Percentiles rank a stretch among this genome's conserved stretches.
Conservation (phyloP, 2,888 invertebrate species). For the Leucophora obtusa region DNA sequence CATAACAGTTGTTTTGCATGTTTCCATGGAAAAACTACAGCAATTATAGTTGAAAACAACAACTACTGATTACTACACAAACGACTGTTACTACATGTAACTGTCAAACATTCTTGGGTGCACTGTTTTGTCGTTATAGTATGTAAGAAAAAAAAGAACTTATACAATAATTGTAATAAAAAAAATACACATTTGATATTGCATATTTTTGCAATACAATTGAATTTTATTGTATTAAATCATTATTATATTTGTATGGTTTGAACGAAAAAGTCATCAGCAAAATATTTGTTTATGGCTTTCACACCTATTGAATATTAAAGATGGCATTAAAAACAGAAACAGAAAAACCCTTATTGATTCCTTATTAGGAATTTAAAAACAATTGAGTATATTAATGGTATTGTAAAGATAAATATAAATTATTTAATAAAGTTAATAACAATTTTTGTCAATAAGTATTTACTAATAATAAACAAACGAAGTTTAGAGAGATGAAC, state of each 20-base stretch:
- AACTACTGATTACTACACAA: no score
- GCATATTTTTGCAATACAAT: conserved; percentile 28
- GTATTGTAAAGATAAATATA: background rate
- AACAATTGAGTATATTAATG: background rate
- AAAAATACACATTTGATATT: conserved; percentile 22
- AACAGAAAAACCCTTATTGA: conserved; percentile 19
- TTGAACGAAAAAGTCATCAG: conserved; percentile 36
- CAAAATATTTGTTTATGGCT: conserved; percentile 57
- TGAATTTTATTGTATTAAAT: conserved; percentile 48
- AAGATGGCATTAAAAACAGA: conserved; percentile 7
- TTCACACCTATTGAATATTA: conserved; percentile 58
- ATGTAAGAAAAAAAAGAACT: background rate
- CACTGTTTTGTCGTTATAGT: background rate
- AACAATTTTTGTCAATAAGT: background rate
- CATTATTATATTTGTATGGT: conserved; percentile 41
- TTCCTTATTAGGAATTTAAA: background rate
- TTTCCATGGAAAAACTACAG: no score
- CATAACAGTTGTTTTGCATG: no score
- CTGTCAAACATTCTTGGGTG: no score
- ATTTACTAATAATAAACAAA: background rate
- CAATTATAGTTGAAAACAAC: no score
- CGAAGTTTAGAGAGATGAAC: background rate
- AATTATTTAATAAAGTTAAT: background rate
- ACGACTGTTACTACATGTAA: no score
- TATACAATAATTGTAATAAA: background rate